Conservation (phyloP, 2,797 vertebrate genomes). For the Acanthurus tractus region DNA sequence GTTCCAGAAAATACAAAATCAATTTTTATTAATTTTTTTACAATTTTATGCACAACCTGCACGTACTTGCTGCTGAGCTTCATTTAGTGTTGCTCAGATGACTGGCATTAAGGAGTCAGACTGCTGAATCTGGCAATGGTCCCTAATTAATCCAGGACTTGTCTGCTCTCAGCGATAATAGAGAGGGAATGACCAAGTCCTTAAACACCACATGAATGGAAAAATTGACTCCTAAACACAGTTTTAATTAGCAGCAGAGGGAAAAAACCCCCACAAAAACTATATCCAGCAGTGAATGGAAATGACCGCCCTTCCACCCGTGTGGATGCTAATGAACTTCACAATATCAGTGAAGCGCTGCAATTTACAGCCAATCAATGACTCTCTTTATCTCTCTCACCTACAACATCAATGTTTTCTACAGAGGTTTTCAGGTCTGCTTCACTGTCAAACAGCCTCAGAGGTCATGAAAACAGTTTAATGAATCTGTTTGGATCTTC, state of each 20-base stretch:
- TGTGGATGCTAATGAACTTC: conserved; percentile 48
- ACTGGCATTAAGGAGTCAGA: conserved; percentile 34
- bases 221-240: conserved; percentile 13
- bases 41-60: neutral
- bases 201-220: conserved; percentile 22
- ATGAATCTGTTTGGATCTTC: conserved; percentile 7
- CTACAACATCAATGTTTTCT: conserved; percentile 40
- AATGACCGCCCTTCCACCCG: conserved; percentile 31
- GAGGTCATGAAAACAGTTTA: neutral
- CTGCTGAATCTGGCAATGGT: conserved; percentile 64
- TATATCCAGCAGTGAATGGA: conserved; percentile 14
- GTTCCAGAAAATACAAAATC: conserved; percentile 18
- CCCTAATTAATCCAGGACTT: conserved; percentile 60
- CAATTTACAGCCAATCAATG: conserved; percentile 57
- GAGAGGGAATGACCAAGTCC: conserved; percentile 19
- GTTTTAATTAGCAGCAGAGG: conserved; percentile 51
- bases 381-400: conserved; percentile 32
- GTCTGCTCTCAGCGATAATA: conserved; percentile 53
- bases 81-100: conserved; percentile 16
- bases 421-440: conserved; percentile 28
- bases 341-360: conserved; percentile 39
- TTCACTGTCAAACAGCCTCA: conserved; percentile 18
- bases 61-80: conserved; percentile 12
- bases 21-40: no score
- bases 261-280: conserved; percentile 24